Percentiles rank a stretch among this genome's conserved stretches.
These are phyloP conservation scores for Rugalucina vietnamica DNA, from an alignment of 2,888 invertebrate species.

Conservation along the genomic window DNA sequence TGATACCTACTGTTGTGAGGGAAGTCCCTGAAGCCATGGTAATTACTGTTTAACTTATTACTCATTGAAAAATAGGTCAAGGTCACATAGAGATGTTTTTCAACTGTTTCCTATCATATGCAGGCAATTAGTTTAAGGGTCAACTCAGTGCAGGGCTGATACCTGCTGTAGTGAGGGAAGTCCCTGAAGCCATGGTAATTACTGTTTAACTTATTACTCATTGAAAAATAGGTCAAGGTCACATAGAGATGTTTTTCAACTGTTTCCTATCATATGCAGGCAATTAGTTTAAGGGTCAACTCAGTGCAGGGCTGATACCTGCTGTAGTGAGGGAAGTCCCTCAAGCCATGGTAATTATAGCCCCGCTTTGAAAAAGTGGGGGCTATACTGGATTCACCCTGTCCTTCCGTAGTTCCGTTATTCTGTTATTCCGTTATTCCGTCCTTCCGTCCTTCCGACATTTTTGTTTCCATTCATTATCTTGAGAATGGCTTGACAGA, in stretches of 20 bases:
- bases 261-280: slow-evolving; percentile 67
- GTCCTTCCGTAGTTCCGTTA: too few species aligned
- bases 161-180: slow-evolving; percentile 69
- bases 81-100: slow-evolving; percentile 70
- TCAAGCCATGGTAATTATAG: slow-evolving; percentile 73
- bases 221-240: too few species aligned
- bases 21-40: slow-evolving; percentile 73
- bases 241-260: slow-evolving; percentile 68
- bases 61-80: too few species aligned
- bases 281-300: slow-evolving; percentile 66
- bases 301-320: slow-evolving; percentile 75
- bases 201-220: too few species aligned
- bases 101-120: slow-evolving; percentile 67
- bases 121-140: slow-evolving; percentile 60
- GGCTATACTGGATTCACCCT: too few species aligned
- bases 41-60: slow-evolving; percentile 49
- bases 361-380: too few species aligned
- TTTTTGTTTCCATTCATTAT: too few species aligned
- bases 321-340: slow-evolving; percentile 69
- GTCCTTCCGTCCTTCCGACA: too few species aligned
- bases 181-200: slow-evolving; percentile 75
- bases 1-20: slow-evolving; percentile 73
- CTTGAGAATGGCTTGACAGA: too few species aligned
- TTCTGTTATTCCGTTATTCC: too few species aligned
- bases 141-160: slow-evolving; percentile 74